Evolutionary conservation across 2,888 invertebrate genomes (phyloP).

Genomic region (Orthosia gracilis): DNA sequence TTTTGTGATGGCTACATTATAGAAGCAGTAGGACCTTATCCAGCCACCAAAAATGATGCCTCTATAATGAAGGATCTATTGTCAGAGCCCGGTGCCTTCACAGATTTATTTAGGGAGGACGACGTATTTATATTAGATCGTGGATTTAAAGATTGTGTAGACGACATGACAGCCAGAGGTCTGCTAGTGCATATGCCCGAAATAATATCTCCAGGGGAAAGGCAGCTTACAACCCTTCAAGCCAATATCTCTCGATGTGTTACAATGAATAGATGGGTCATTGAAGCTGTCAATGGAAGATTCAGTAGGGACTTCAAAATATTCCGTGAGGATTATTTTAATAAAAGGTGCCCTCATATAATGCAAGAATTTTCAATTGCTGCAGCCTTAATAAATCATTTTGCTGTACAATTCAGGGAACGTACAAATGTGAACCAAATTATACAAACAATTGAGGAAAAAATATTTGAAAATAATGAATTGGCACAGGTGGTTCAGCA

Average conservation of each 20-base stretch:
- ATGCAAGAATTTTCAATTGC: too few species aligned
- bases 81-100: not conserved
- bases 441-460: too few species aligned
- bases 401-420: too few species aligned
- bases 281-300: not conserved
- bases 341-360: too few species aligned
- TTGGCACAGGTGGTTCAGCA: too few species aligned
- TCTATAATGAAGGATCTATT: constrained; percentile 4
- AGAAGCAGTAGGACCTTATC: constrained; percentile 10
- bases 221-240: constrained; percentile 15
- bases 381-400: too few species aligned
- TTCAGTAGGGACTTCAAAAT: constrained; percentile 9
- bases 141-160: constrained; percentile 8
- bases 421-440: too few species aligned
- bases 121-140: constrained; percentile 5
- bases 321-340: not conserved
- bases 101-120: not conserved
- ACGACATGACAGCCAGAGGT: not conserved
- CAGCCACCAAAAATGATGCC: constrained; percentile 24
- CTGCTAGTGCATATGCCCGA: constrained; percentile 3
- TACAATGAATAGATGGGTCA: constrained; percentile 9
- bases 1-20: constrained; percentile 29
- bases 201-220: constrained; percentile 5
- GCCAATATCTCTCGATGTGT: constrained; percentile 15
- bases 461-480: too few species aligned